Conservation (phyloP, 1,140 invertebrate species). For the Lepidotrigona ventralis region DNA sequence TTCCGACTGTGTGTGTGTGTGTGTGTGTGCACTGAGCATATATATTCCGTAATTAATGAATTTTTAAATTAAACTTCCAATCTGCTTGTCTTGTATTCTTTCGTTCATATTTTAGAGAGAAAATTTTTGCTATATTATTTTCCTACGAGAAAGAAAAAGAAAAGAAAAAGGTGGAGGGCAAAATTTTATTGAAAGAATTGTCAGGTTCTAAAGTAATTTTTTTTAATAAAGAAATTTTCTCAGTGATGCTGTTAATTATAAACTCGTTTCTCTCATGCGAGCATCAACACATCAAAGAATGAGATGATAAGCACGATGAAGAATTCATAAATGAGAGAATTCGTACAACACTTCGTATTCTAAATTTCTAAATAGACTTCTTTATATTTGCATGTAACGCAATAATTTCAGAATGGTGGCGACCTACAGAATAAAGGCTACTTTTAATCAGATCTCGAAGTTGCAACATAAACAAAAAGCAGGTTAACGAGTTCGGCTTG, state of each 20-base stretch:
- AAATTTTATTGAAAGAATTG: background rate
- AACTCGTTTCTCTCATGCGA: background rate
- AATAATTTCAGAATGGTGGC: background rate
- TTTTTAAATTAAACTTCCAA: background rate
- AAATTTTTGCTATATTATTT: background rate
- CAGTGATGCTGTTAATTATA: background rate
- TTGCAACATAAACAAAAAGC: background rate
- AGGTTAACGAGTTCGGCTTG: background rate
- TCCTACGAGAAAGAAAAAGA: background rate
- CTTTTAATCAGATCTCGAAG: background rate
- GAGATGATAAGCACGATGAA: background rate
- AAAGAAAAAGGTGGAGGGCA: background rate
- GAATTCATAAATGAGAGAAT: background rate
- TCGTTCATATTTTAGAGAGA: background rate
- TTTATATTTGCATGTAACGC: too few species aligned
- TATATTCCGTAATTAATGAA: background rate
- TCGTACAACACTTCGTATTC: background rate
- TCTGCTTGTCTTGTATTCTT: background rate
- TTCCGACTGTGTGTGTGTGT: background rate
- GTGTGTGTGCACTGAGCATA: background rate
- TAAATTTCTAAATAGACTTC: background rate
- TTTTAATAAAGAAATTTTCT: background rate
- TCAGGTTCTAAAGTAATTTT: background rate
- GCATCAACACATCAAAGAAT: background rate
- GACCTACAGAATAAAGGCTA: background rate